These are phyloP conservation scores for Tachina grossa DNA, from an alignment of 2,888 invertebrate species.

Conservation along the genomic window DNA sequence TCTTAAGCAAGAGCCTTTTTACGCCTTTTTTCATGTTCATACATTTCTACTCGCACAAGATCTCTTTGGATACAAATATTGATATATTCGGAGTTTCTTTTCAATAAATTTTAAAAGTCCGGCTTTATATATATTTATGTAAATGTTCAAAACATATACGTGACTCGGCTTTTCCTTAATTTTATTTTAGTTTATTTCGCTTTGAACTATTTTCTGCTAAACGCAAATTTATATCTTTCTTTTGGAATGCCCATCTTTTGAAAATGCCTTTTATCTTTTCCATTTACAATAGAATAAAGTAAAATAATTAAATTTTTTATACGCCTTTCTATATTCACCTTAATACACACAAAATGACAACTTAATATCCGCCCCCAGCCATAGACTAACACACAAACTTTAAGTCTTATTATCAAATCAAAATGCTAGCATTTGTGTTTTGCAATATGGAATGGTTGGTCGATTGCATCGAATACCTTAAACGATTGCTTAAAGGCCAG, in stretches of 20 bases:
- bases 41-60: too few relatives aligned
- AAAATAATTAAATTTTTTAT: conserved; percentile 8
- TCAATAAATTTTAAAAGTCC: too few relatives aligned
- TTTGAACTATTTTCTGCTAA: background rate
- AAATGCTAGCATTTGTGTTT: conserved; percentile 11
- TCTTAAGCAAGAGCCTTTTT: too few relatives aligned
- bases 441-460: conserved; percentile 13
- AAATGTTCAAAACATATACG: background rate
- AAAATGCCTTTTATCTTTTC: background rate
- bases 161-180: background rate
- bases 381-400: conserved; percentile 10
- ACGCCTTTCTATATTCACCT: conserved; percentile 17
- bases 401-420: conserved; percentile 10
- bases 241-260: background rate
- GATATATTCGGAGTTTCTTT: too few relatives aligned
- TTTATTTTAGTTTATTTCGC: background rate
- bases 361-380: conserved; percentile 53
- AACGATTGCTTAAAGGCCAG: conserved; percentile 29
- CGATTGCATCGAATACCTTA: conserved; percentile 12
- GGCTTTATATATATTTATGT: too few relatives aligned
- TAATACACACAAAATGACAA: conserved; percentile 50
- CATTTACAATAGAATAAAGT: background rate
- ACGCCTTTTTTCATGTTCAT: too few relatives aligned
- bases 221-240: background rate
- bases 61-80: too few relatives aligned